Percentiles rank a stretch among this genome's conserved stretches.
Conservation (phyloP, 2,797 vertebrate species). For the Octomys mimax region DNA sequence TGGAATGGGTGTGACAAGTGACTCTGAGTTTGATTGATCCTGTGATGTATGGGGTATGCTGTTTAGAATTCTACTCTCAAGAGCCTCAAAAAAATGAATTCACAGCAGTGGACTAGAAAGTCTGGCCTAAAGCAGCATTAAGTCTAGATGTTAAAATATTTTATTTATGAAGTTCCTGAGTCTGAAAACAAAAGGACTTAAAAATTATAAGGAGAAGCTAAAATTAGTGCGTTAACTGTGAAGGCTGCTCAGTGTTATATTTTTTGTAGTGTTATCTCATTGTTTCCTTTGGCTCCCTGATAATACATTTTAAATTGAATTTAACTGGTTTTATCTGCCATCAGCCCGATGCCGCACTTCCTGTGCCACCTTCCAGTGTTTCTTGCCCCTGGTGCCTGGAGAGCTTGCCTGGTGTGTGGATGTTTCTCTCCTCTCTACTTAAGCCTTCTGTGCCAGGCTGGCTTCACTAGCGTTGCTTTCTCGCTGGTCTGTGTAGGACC, state of each 20-base stretch:
- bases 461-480: background rate
- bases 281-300: background rate
- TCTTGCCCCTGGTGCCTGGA: background rate
- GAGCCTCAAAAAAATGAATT: background rate
- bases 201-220: background rate
- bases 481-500: background rate
- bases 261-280: background rate
- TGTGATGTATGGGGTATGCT: background rate
- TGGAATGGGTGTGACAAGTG: background rate
- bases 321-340: background rate
- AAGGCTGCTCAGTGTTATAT: background rate
- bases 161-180: slow-evolving; percentile 4
- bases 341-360: background rate
- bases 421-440: background rate
- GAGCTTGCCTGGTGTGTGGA: background rate
- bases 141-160: background rate
- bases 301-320: background rate
- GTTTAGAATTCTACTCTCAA: background rate
- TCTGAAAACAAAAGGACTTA: background rate
- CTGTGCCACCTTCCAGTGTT: background rate
- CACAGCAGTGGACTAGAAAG: background rate
- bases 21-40: background rate
- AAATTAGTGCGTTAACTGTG: background rate
- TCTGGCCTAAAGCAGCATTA: background rate
- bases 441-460: background rate